Evolutionary conservation across 1,140 invertebrate species (phyloP).

Genomic region (Drosophila quadrilineata): DNA sequence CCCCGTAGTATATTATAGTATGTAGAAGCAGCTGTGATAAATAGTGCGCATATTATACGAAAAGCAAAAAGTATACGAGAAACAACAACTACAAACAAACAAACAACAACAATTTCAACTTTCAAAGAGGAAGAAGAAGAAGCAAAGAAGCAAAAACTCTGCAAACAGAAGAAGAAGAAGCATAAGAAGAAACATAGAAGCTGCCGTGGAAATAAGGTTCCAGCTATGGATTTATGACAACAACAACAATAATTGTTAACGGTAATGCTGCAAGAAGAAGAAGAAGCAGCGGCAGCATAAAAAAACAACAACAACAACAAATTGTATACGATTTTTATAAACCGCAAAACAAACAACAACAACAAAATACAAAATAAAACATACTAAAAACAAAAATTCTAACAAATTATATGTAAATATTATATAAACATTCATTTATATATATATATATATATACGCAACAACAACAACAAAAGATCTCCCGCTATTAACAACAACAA

Average conservation of each 20-base stretch:
- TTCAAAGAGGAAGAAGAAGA: conserved; percentile 10
- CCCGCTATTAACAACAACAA: conserved; percentile 35
- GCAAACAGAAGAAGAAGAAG: conserved; percentile 2
- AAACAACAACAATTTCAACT: conserved; percentile 21
- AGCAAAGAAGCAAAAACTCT: conserved; percentile 10
- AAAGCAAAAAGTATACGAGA: conserved; percentile 54
- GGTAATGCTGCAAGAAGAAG: conserved; percentile 9
- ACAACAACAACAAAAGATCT: conserved; percentile 52
- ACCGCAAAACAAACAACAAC: conserved; percentile 47
- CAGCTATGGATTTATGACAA: conserved; percentile 76
- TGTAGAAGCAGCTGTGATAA: conserved; percentile 81
- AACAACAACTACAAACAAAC: conserved; percentile 16
- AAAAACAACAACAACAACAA: conserved; percentile 48
- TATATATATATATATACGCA: conserved; percentile 14
- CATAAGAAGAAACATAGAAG: conserved; percentile 1
- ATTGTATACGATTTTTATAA: conserved; percentile 79
- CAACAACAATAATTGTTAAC: conserved; percentile 30
- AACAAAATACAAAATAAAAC: conserved; percentile 8
- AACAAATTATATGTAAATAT: conserved; percentile 60
- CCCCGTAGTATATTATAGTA: conserved; percentile 58
- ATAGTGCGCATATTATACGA: conserved; percentile 80
- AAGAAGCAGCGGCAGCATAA: conserved; percentile 12
- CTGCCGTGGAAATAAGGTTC: conserved; percentile 22
- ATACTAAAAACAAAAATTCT: conserved; percentile 1
- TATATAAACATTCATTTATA: conserved; percentile 65